Evolutionary conservation across 2,797 vertebrate genomes (phyloP), one percentile per base, ranked within the genome.

Genomic region (Falco rusticolus): DNA sequence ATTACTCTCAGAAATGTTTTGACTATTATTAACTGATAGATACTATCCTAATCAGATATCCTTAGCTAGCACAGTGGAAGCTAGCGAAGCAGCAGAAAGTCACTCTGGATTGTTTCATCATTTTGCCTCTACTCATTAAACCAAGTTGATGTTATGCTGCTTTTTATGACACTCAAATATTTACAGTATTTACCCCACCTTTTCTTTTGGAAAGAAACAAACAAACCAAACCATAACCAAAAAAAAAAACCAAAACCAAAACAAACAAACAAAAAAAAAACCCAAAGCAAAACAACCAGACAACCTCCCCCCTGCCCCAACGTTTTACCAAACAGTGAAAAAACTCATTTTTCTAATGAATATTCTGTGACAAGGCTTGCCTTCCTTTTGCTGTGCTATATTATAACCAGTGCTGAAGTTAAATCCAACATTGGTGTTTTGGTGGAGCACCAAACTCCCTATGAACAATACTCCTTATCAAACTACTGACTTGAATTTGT

Each of bases 231-330:
- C 5, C 63, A 51, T 26, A 33, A 20, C 14, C 16, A 39, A 25
- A n/a, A 10, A 9, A 63, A 10, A 11, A 39, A 39, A 39, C 11
- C 11, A 39, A 64, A 65, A 9, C 2, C 16, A 68, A 37, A n/a
- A 14, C 2, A 17, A 51, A 12, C 6, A 33, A 20, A 11, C 16
- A 39, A 25, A n/a, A 7, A 7, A 9, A 63, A 10, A 53, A 57
- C 10, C 2, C 20, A 68, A 37, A n/a, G 16, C 2, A 21, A 51
- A 12, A 5, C 63, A 33, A 20, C 11, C 25, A 45, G 20, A n/a
- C 9, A 13, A 41, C 9, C 43, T 19, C 17, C 43, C 17, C 16
- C 0, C 37, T 11, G 37, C 37, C 37, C 2, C 9, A 1, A 3
- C 34, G 4, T 65, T 91, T 87, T 43, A 31, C 10, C 2, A 8